Percentiles rank a stretch among this genome's conserved stretches.
Evolutionary conservation across 2,113 vertebrate species (phyloP).

Genomic region (Tragelaphus scriptus): DNA sequence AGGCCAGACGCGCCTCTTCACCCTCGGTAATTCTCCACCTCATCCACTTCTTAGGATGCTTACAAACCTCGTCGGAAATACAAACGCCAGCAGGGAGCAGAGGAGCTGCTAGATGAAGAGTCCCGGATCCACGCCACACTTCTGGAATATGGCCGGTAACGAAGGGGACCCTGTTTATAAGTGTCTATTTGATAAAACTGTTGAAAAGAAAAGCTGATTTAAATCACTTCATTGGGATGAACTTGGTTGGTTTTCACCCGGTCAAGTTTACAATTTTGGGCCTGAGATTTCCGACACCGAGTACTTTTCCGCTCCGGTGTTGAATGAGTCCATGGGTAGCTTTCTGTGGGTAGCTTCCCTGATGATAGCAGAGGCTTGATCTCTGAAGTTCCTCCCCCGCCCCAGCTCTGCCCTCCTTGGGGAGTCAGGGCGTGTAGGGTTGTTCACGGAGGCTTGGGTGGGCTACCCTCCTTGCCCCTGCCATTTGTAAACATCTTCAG

Average conservation of each 20-base stretch:
- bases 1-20: neutral
- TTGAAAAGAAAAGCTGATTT: neutral
- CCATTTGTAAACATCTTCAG: neutral
- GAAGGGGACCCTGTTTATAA: neutral
- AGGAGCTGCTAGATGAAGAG: slow-evolving; percentile 90
- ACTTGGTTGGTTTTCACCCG: neutral
- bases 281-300: neutral
- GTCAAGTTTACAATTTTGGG: neutral
- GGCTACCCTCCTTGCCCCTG: neutral
- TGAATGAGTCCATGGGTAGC: neutral
- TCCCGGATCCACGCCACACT: slow-evolving; percentile 95
- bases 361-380: neutral
- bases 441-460: neutral
- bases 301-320: neutral
- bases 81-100: slow-evolving; percentile 88
- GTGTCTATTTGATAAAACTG: neutral
- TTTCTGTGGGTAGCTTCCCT: neutral
- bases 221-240: neutral
- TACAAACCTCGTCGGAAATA: slow-evolving; percentile 97
- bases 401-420: neutral
- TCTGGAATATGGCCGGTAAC: slow-evolving; percentile 94
- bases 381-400: neutral
- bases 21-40: neutral
- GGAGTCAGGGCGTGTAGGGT: neutral
- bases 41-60: slow-evolving; percentile 80